A percentile compares a stretch with the other conserved stretches of the same genome.
phyloP scores from a whole-genome alignment of 2,797 vertebrate species.

The Delichon dasypus region DNA sequence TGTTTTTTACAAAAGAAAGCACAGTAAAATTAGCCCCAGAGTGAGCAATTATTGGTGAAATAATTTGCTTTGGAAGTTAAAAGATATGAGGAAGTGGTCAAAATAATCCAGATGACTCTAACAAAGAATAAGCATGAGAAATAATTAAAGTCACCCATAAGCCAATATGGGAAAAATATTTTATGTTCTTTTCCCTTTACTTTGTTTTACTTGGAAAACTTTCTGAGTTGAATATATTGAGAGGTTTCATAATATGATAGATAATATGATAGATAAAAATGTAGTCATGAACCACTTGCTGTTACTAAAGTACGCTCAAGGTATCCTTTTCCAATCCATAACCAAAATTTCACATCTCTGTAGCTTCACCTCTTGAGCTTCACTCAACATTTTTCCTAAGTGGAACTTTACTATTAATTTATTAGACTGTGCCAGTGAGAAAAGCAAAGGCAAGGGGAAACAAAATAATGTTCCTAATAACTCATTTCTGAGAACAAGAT shows the following conservation, averaged over 20 bases:
- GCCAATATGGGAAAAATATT: not conserved
- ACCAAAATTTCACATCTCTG: not conserved
- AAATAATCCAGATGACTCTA: not conserved
- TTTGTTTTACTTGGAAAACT: not conserved
- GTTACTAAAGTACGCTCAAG: not conserved
- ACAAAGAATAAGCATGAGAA: not conserved
- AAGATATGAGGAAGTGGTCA: not conserved
- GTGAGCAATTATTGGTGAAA: not conserved
- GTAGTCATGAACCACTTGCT: not conserved
- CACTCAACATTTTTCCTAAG: not conserved
- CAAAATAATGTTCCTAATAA: not conserved
- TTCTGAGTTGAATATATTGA: not conserved
- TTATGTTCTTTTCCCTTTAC: not conserved
- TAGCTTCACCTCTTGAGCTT: not conserved
- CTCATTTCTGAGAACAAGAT: not conserved
- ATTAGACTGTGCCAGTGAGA: not conserved
- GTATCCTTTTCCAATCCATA: not conserved
- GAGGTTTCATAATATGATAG: not conserved
- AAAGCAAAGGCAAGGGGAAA: not conserved
- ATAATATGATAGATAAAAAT: not conserved
- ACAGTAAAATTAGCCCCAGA: not conserved
- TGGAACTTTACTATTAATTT: not conserved
- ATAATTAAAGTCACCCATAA: not conserved
- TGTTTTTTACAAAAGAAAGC: not conserved
- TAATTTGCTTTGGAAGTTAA: not conserved